Conservation (phyloP, 2,797 vertebrate species). For the Diceros bicornis region DNA sequence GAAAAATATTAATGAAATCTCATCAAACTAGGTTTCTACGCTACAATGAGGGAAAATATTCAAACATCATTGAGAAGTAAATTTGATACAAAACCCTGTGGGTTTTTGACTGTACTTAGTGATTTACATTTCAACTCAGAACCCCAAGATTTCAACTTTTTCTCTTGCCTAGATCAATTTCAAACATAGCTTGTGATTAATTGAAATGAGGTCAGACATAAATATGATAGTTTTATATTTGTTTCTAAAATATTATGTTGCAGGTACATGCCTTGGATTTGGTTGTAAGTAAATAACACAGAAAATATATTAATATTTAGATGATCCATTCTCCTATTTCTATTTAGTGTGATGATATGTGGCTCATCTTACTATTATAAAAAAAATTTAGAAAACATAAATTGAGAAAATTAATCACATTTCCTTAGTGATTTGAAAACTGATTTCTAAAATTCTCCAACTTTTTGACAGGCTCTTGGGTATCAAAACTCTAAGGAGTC, state of each 20-base stretch:
- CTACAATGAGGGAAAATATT: not conserved
- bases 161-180: not conserved
- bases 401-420: slow-evolving; percentile 12
- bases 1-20: slow-evolving; percentile 17
- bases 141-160: not conserved
- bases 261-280: not conserved
- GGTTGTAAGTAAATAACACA: not conserved
- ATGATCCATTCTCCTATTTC: not conserved
- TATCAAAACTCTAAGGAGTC: not conserved
- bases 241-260: not conserved
- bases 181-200: slow-evolving; percentile 22
- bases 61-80: not conserved
- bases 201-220: not conserved
- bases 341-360: not conserved
- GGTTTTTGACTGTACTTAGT: not conserved
- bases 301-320: not conserved
- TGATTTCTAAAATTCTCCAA: not conserved
- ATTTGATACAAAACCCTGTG: not conserved
- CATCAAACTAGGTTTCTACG: not conserved
- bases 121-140: not conserved
- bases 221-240: not conserved
- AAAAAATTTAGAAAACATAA: not conserved
- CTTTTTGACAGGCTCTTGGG: not conserved
- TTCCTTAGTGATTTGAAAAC: not conserved
- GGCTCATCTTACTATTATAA: not conserved